Base-by-base conservation (phyloP, 2,888 invertebrate species). In the Lissocephala sabroskyi region DNA sequence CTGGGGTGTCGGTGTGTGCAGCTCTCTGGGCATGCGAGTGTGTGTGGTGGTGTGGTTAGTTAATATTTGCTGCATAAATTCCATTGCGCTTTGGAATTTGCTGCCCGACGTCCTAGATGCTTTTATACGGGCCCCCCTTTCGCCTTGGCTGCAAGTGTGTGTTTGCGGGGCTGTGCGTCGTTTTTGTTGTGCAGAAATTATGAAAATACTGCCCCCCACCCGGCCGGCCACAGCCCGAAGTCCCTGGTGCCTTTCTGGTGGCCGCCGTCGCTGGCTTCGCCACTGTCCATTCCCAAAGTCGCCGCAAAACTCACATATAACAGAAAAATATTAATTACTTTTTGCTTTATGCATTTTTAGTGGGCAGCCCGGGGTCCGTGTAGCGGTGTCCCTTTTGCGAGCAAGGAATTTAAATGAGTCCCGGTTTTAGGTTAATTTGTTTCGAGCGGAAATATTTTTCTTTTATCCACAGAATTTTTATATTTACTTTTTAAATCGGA, bases 31-130 rank as follows among this genome's bases (percentile, higher is more conserved):
- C 47, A 35, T 41, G 43, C 49, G 33, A 59, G 37, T 59, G 48
- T 63, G 56, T 58, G 58, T 52, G 52, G 6, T 19, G 14, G 39
- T 45, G 45, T 45, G 19, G 71, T 65, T 64, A 74, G 71, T 73
- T 74, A 73, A 73, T 73, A 73, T 73, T 73, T 73, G 74, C 71
- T 58, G 68, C 71, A 68, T 68, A 71, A 71, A 68, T 68, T 68
- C 65, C 68, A 64, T 35, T 10, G 41, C 40, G 57, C 65, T 63
- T 62, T 65, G 67, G 67, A 63, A 68, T 71, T 71, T 65, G 42
- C 55, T 53, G 59, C 49, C 45, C 56, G n/a, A n/a, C n/a, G n/a
- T n/a, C n/a, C n/a, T n/a, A n/a, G n/a, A n/a, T n/a, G n/a, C n/a
- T n/a, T n/a, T n/a, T n/a, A n/a, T n/a, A n/a, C n/a, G n/a, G n/a